Evolutionary conservation across 2,888 invertebrate genomes (phyloP).

Genomic region (Lagria hirta): DNA sequence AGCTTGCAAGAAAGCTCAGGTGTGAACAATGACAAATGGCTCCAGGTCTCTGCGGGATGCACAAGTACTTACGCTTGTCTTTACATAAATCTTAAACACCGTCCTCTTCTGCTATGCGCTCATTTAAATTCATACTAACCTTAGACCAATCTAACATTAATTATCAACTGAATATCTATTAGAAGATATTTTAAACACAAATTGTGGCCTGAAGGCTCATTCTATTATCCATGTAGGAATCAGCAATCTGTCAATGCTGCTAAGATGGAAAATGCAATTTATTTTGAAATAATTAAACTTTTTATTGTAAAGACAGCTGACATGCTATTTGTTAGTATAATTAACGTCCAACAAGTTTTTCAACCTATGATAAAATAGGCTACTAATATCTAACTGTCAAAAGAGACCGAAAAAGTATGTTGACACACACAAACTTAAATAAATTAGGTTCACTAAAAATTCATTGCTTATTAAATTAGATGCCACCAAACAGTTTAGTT

Average conservation of each 20-base stretch:
- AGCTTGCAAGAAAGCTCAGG: constrained; percentile 34
- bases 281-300: constrained; percentile 19
- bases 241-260: constrained; percentile 2
- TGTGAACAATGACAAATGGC: constrained; percentile 40
- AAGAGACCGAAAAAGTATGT: too few species aligned
- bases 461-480: too few species aligned
- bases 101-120: constrained; percentile 22
- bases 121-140: constrained; percentile 33
- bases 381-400: too few species aligned
- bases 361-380: too few species aligned
- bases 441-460: too few species aligned
- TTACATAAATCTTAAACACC: constrained; percentile 33
- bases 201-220: constrained; percentile 6
- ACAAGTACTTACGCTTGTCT: constrained; percentile 37
- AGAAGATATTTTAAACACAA: constrained; percentile 3
- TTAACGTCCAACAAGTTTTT: constrained; percentile 18
- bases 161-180: constrained; percentile 13
- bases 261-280: constrained; percentile 6
- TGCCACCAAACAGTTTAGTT: too few species aligned
- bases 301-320: constrained; percentile 20
- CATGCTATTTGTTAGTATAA: constrained; percentile 20
- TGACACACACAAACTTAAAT: too few species aligned
- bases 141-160: constrained; percentile 28
- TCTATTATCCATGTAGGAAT: constrained; percentile 5
- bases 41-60: constrained; percentile 36